Percentiles rank a stretch among this genome's conserved stretches.
Evolutionary conservation across 2,113 vertebrate species (phyloP).

Genomic region (Tympanuchus pallidicinctus): DNA sequence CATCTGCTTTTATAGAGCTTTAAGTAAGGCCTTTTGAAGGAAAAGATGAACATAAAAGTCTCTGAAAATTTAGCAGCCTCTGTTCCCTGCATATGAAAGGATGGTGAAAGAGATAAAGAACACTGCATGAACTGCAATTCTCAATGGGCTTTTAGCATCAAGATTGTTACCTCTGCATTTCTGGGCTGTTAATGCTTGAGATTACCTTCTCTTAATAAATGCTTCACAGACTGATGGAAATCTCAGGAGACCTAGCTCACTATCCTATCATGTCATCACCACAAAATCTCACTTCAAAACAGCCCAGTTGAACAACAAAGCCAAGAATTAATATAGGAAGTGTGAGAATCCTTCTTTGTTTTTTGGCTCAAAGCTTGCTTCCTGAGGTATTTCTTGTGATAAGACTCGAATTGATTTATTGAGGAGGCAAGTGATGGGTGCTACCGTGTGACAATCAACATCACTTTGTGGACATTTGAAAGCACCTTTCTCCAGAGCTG

Average conservation of each 20-base stretch:
- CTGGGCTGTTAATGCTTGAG: background rate
- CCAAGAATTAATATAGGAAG: background rate
- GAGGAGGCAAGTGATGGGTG: too few relatives aligned
- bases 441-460: too few relatives aligned
- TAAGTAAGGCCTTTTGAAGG: background rate
- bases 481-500: too few relatives aligned
- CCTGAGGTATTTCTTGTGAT: too few relatives aligned
- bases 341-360: too few relatives aligned
- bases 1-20: background rate
- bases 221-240: background rate
- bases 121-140: background rate
- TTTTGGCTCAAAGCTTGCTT: too few relatives aligned
- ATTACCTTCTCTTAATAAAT: background rate
- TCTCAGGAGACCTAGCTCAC: background rate
- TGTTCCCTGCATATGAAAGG: background rate
- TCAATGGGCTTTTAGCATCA: background rate
- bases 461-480: too few relatives aligned
- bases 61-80: background rate
- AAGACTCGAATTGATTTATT: too few relatives aligned
- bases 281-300: background rate
- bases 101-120: background rate
- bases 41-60: background rate
- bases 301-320: background rate
- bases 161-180: background rate
- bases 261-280: background rate